A percentile compares a stretch with the other conserved stretches of the same genome.
These are phyloP conservation scores for Melieria omissa DNA, from an alignment of 2,888 invertebrate genomes.

Conservation along the genomic window DNA sequence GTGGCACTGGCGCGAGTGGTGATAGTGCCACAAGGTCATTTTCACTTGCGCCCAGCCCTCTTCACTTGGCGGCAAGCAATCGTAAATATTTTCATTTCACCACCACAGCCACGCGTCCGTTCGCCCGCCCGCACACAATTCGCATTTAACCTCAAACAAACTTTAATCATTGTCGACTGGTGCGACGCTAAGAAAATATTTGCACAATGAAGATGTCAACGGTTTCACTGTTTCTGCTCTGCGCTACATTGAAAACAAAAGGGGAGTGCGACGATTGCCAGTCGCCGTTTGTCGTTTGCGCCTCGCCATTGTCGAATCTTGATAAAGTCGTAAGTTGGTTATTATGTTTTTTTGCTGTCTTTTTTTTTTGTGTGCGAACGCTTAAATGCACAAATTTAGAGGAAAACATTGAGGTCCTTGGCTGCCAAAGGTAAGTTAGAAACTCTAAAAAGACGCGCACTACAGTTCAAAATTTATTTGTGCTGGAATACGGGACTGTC, in stretches of 20 bases:
- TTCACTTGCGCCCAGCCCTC: conserved; percentile 30
- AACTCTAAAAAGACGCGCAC: no score
- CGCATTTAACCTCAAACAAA: conserved; percentile 42
- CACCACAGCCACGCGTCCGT: not conserved
- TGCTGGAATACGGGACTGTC: no score
- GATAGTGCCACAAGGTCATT: conserved; percentile 45
- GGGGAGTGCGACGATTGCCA: not conserved
- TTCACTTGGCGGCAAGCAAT: not conserved
- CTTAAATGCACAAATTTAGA: no score
- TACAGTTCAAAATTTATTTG: no score
- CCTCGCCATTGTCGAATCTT: conserved; percentile 9
- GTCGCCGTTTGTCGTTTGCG: not conserved
- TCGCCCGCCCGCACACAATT: conserved; percentile 18
- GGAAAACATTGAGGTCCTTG: no score
- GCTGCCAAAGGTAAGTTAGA: no score
- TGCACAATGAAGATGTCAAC: conserved; percentile 55
- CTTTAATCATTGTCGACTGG: conserved; percentile 25
- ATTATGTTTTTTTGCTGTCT: not conserved
- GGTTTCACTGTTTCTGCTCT: conserved; percentile 24
- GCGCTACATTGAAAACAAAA: conserved; percentile 4
- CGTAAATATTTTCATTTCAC: conserved; percentile 29
- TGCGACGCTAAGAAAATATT: conserved; percentile 60
- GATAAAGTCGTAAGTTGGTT: not conserved
- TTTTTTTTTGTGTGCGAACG: no score
- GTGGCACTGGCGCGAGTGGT: no score